Evolutionary conservation across 2,797 vertebrate genomes (phyloP).

Genomic region (Manis pentadactyla): DNA sequence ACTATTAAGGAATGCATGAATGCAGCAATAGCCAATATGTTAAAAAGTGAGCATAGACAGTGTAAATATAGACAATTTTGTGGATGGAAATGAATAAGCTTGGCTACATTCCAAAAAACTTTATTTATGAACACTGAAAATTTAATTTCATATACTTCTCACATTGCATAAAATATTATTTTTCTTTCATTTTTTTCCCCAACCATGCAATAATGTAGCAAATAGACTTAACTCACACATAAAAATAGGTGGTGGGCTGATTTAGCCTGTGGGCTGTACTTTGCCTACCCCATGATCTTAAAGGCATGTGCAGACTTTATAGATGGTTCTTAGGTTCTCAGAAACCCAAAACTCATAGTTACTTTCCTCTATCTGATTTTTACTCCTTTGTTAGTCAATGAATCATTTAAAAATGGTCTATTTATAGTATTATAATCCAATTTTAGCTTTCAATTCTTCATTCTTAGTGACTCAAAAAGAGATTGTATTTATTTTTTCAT

Average conservation of each 20-base stretch:
- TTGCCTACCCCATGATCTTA: not conserved
- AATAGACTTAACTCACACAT: not conserved
- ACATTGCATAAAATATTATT: not conserved
- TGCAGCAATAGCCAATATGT: not conserved
- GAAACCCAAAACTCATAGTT: not conserved
- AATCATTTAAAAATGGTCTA: not conserved
- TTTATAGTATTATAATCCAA: not conserved
- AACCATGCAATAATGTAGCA: not conserved
- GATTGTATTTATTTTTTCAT: not conserved
- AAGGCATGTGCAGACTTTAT: not conserved
- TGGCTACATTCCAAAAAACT: not conserved
- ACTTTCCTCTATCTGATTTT: not conserved
- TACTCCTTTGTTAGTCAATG: not conserved
- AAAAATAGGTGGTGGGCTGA: not conserved
- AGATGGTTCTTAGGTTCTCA: not conserved
- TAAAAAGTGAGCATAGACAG: not conserved
- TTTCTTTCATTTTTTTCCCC: not conserved
- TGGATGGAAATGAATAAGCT: not conserved
- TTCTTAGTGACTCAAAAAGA: not conserved
- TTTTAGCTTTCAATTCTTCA: not conserved
- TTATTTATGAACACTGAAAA: not conserved
- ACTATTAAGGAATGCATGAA: not conserved
- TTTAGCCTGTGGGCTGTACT: not conserved
- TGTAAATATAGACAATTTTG: not conserved
- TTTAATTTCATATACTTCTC: constrained; percentile 3